Conservation (phyloP, 2,797 vertebrate genomes). For the Alauda arvensis region DNA sequence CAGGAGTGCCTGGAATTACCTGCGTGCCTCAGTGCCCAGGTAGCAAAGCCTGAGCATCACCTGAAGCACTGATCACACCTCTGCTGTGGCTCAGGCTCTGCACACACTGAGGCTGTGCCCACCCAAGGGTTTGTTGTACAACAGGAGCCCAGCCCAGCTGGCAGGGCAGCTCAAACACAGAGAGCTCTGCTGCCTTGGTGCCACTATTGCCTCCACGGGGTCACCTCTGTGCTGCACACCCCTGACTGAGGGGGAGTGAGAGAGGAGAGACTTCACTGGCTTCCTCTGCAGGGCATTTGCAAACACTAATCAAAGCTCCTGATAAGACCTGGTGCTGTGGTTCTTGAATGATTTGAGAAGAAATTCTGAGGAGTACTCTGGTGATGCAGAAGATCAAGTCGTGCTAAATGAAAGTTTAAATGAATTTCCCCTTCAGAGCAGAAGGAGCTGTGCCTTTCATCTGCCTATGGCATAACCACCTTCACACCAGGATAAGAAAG, state of each 20-base stretch:
- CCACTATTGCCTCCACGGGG: background rate
- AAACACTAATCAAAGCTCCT: background rate
- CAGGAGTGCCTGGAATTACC: background rate
- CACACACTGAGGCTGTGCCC: rapidly evolving
- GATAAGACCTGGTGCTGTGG: background rate
- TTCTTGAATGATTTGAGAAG: background rate
- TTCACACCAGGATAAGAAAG: background rate
- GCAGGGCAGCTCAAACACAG: background rate
- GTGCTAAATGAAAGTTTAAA: background rate
- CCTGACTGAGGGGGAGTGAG: background rate
- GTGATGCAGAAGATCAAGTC: background rate
- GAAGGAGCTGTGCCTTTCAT: background rate
- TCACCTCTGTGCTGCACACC: background rate
- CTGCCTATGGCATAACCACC: background rate
- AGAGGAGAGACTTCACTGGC: background rate
- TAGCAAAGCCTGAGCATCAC: background rate
- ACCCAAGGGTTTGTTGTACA: background rate
- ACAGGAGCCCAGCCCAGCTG: background rate
- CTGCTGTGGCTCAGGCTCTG: background rate
- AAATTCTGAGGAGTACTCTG: background rate
- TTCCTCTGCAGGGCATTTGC: background rate
- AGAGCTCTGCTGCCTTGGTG: background rate
- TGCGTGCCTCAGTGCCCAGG: background rate
- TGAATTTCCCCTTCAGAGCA: background rate
- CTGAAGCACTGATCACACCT: background rate